Conservation (phyloP, 2,888 invertebrate species). For the Crepidodera aurea region DNA sequence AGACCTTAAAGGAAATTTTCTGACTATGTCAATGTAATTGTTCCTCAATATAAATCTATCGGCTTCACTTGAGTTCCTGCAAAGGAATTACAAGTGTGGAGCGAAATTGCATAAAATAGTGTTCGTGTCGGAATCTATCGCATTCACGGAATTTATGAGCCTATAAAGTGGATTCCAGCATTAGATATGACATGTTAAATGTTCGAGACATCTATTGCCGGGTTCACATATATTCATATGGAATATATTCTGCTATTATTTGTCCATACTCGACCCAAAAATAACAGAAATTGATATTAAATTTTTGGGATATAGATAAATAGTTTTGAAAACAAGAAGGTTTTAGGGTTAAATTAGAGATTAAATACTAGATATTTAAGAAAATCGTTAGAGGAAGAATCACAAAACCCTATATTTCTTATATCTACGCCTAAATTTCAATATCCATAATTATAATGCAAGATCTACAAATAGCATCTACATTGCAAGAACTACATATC, state of each 20-base stretch:
- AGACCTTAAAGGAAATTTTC: too few relatives aligned
- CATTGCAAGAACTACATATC: too few relatives aligned
- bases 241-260: not conserved
- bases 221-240: not conserved
- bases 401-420: too few relatives aligned
- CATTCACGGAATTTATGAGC: constrained; percentile 3
- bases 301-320: too few relatives aligned
- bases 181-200: constrained; percentile 13
- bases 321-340: too few relatives aligned
- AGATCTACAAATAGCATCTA: too few relatives aligned
- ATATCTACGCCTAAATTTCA: too few relatives aligned
- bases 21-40: not conserved
- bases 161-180: constrained; percentile 14
- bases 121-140: constrained; percentile 15
- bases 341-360: too few relatives aligned
- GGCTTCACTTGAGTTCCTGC: not conserved
- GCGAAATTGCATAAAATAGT: constrained; percentile 12
- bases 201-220: constrained; percentile 9
- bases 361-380: too few relatives aligned
- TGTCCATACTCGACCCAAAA: not conserved
- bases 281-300: too few relatives aligned
- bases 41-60: constrained; percentile 4
- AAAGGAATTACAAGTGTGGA: constrained; percentile 10
- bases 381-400: too few relatives aligned
- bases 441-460: too few relatives aligned